Evolutionary conservation across 2,113 vertebrate species (phyloP).

Genomic region (Cyanocitta stelleri): DNA sequence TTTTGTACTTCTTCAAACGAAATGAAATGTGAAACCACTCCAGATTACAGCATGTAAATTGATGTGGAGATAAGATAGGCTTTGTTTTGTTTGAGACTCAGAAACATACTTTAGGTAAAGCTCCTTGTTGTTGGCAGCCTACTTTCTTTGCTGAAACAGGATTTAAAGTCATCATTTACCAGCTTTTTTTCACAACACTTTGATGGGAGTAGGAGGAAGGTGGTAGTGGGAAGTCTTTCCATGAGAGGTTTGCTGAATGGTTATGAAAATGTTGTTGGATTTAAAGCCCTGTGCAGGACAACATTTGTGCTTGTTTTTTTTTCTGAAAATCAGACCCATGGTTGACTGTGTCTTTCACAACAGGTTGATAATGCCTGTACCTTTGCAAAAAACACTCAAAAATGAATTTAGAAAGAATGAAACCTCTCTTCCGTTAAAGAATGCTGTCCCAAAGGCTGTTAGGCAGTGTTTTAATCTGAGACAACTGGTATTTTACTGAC

Average conservation of each 20-base stretch:
- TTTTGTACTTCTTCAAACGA: not conserved
- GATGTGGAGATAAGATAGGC: slow-evolving; percentile 18
- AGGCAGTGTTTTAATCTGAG: not conserved
- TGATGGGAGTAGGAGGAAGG: not conserved
- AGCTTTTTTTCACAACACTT: not conserved
- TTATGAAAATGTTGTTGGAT: not conserved
- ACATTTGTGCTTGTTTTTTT: not conserved
- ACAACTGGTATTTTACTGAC: not conserved
- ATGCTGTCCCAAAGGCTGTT: not conserved
- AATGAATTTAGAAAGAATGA: not conserved
- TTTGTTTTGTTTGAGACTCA: slow-evolving; percentile 16
- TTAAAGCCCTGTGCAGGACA: not conserved
- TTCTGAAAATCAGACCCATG: not conserved
- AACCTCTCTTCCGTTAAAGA: not conserved
- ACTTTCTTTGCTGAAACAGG: not conserved
- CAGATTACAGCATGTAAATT: not conserved
- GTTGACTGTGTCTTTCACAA: not conserved
- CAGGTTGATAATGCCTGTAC: not conserved
- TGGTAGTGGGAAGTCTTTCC: not conserved
- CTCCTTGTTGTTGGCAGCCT: not conserved
- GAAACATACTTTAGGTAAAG: not conserved
- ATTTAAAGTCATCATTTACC: not conserved
- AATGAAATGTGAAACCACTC: not conserved
- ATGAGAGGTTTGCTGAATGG: not conserved
- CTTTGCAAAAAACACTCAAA: not conserved